Conservation (phyloP, 1,140 invertebrate genomes). For the Conus ventricosus region DNA sequence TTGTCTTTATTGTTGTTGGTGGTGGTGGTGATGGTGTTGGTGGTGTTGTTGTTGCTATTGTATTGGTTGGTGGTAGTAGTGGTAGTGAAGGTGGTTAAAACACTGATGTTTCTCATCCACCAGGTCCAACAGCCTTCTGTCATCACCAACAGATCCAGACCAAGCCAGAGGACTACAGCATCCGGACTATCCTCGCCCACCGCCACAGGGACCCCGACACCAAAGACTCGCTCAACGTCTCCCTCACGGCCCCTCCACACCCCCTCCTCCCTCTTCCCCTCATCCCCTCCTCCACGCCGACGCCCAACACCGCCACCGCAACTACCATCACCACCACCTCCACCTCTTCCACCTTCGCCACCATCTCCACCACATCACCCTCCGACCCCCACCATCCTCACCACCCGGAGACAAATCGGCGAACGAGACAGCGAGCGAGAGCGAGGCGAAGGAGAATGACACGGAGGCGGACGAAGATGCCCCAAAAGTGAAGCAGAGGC, state of each 20-base stretch:
- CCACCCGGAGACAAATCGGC: not conserved
- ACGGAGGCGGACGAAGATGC: conserved; percentile 61
- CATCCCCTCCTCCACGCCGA: not conserved
- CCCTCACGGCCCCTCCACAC: not conserved
- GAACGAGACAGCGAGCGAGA: conserved; percentile 5
- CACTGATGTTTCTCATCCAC: not conserved
- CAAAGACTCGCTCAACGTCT: not conserved
- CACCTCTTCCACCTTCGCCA: not conserved
- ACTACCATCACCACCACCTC: not conserved
- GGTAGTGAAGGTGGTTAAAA: not conserved
- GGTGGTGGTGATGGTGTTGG: too few species aligned
- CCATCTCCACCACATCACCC: not conserved
- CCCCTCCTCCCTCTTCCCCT: not conserved
- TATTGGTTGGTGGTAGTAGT: too few species aligned
- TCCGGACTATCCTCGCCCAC: conserved; percentile 1
- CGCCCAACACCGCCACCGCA: conserved; percentile 14
- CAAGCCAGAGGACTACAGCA: conserved; percentile 5
- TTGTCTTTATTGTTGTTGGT: too few species aligned
- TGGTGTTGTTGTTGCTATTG: not conserved
- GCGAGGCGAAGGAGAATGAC: conserved; percentile 24
- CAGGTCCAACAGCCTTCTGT: not conserved
- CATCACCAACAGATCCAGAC: not conserved
- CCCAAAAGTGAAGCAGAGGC: conserved; percentile 80
- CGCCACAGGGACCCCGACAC: not conserved
- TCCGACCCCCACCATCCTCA: conserved; percentile 7